Evolutionary conservation across 2,888 invertebrate genomes (phyloP), one percentile per base, ranked within the genome.

Genomic region (Cheilosia vulpina): DNA sequence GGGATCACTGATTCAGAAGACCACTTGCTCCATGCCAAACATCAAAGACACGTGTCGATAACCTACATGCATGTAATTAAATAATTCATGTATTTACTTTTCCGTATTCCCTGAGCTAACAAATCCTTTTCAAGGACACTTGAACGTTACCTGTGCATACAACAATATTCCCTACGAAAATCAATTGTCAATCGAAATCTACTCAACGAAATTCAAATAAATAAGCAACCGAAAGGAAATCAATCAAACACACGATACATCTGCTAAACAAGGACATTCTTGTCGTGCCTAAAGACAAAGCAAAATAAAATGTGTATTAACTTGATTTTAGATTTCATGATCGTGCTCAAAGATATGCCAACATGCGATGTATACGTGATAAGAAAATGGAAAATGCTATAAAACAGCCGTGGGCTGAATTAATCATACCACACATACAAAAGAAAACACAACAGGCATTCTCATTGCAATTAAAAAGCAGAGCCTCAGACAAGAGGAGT

Each of bases 271-370:
- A 75, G 55, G 15, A 57, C 62, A 53, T 58, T 17, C 34, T 52
- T 60, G 47, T 60, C 41, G 21, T 47, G 50, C 45, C 41, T 27
- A 1, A 17, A 52, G 38, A 50, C 13, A 4, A 62, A 71, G 65
- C 34, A 15, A 50, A 55, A 65, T 65, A 34, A 52, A 72, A 38
- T 13, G 38, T 38, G 13, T 13, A 13, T 38, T 38, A 38, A 38
- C 4, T 55, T 55, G 45, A 73, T 73, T 75, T 73, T 73, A 65
- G 45, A 73, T 73, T 75, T 73, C 65, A 65, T 65, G 45, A 65
- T 65, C n/a, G 47, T 65, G 17, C 63, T 45, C 38, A 63, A 47
- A 31, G 53, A 19, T 34, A 62, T 52, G 38, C 27, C 45, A 38
- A 38, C 38, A 13, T 4, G 38, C 34, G 52, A 21, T 21, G 38